These are phyloP conservation scores for Dendrocopos noguchii DNA, from an alignment of 2,113 vertebrate genomes.

Conservation along the genomic window DNA sequence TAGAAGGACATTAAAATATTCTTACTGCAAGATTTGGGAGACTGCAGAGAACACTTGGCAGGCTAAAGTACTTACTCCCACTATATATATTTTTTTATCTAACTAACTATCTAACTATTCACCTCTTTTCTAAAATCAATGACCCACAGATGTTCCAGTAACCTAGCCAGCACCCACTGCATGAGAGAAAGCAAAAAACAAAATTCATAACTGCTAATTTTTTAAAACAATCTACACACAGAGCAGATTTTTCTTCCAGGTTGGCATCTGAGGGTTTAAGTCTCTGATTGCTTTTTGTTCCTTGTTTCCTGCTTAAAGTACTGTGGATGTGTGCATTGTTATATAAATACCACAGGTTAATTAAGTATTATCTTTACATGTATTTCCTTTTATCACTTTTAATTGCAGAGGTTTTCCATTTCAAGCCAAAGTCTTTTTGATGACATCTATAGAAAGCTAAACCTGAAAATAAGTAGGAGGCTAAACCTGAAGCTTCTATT, in stretches of 20 bases:
- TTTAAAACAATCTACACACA: not conserved
- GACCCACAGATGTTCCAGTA: not conserved
- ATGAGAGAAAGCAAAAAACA: not conserved
- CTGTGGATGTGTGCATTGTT: not conserved
- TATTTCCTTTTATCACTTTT: conserved; percentile 47
- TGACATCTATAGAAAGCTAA: conserved; percentile 17
- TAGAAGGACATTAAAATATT: not conserved
- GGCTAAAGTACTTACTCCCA: not conserved
- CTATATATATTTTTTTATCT: not conserved
- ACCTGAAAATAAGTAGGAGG: conserved; percentile 6
- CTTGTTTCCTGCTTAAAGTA: conserved; percentile 16
- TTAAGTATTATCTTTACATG: conserved; percentile 49
- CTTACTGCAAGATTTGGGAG: not conserved
- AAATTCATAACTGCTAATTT: not conserved
- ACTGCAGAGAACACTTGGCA: not conserved
- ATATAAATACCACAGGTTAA: not conserved
- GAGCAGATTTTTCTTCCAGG: not conserved
- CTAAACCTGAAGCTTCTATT: conserved; percentile 14
- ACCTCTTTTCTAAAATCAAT: not conserved
- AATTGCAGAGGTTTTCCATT: conserved; percentile 38
- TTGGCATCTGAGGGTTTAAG: not conserved
- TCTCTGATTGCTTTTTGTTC: conserved; percentile 29
- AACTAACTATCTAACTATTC: not conserved
- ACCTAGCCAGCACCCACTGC: not conserved
- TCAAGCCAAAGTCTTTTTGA: conserved; percentile 30